Evolutionary conservation across 2,797 vertebrate genomes (phyloP), one percentile per base, ranked within the genome.

Genomic region (Novumbra hubbsi): DNA sequence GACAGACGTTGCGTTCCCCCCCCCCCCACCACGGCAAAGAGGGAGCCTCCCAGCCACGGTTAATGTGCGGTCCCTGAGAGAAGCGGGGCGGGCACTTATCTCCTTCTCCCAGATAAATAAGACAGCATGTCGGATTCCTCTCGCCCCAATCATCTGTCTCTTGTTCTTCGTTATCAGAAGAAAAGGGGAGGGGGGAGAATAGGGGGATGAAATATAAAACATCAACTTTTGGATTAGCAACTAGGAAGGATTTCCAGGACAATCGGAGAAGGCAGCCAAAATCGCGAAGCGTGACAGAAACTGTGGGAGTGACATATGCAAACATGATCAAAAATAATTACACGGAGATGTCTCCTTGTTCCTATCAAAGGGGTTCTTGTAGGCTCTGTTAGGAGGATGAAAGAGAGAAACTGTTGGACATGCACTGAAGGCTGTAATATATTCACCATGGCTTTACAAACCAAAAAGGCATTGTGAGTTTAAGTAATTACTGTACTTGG

Each of bases 321-420:
- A 90, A 91, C 87, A 85, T 83, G 87, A 91, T 93, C 90, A 92
- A 85, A 86, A 88, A 85, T 89, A 91, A 93, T 91, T 90, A 91
- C 86, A 91, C 86, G 87, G 88, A 81, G 84, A 78, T 82, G 81
- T 79, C 83, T 88, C 84, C 86, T 88, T 86, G 88, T 88, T 91
- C 81, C 81, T 78, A 84, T 89, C 89, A 90, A 87, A 90, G 83
- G 80, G 76, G 76, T 79, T 74, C 84, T 80, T 86, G 76, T 75
- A 75, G 74, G 76, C 77, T 76, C 77, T 83, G 82, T 86, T 79
- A 49, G 55, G 34, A 55, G 55, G 75, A 77, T 87, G 81, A 88
- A 89, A 86, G 80, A 84, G 77, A 75, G 71, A 70, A 83, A 79
- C 78, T 78, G 82, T 82, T 70, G 83, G 82, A 90, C 81, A 67